Evolutionary conservation across 2,888 invertebrate genomes (phyloP).

Genomic region (Cosmopolites sordidus): DNA sequence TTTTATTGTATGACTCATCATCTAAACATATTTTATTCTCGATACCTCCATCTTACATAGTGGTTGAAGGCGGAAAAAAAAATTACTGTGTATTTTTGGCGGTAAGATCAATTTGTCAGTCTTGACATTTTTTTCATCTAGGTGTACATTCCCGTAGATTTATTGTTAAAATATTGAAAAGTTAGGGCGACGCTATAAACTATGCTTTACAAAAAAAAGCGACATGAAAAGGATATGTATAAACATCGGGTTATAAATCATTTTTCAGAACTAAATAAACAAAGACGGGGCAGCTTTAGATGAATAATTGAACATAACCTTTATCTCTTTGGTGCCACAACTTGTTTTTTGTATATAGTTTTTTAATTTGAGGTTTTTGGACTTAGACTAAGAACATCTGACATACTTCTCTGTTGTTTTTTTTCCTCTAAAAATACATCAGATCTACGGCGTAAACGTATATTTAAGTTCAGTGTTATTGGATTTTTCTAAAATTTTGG

Average conservation of each 20-base stretch:
- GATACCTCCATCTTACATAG: no score
- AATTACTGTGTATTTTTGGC: no score
- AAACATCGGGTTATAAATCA: conserved; percentile 10
- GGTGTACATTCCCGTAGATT: conserved; percentile 4
- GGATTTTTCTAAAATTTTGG: no score
- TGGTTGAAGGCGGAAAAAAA: no score
- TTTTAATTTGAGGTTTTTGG: no score
- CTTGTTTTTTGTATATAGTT: conserved; percentile 2
- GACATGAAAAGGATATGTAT: conserved; percentile 13
- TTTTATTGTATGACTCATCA: neutral
- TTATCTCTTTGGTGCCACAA: conserved; percentile 12
- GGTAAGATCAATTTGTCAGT: no score
- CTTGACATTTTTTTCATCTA: conserved; percentile 5
- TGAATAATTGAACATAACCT: conserved; percentile 15
- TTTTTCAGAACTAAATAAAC: conserved; percentile 18
- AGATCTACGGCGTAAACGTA: no score
- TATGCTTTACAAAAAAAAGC: conserved; percentile 18
- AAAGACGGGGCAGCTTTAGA: conserved; percentile 8
- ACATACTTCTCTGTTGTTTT: no score
- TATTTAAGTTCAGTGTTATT: no score
- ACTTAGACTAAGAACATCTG: no score
- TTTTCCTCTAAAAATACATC: no score
- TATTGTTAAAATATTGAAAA: conserved; percentile 13
- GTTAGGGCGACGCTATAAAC: conserved; percentile 5
- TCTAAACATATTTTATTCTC: no score